phyloP scores from a whole-genome alignment of 2,113 vertebrate species.

The Cariama cristata region DNA sequence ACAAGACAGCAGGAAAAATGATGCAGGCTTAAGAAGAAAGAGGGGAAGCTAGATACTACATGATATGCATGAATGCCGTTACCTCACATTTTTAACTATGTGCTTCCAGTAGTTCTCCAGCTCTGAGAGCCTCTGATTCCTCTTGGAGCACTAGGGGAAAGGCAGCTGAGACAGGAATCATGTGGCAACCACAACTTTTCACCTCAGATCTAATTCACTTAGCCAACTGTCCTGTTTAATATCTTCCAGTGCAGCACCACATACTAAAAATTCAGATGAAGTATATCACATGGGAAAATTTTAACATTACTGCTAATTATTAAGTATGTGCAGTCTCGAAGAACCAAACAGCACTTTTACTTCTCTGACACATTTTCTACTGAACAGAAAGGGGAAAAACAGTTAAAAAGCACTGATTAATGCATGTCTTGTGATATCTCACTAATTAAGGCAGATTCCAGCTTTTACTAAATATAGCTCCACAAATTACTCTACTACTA shows the following conservation, averaged over 20 bases:
- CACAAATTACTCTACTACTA: background rate
- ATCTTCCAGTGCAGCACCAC: background rate
- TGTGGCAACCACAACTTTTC: background rate
- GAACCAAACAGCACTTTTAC: background rate
- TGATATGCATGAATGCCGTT: background rate
- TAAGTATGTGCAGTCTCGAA: background rate
- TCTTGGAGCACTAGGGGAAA: background rate
- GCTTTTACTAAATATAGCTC: background rate
- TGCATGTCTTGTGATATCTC: background rate
- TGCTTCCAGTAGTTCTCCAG: background rate
- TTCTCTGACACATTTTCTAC: background rate
- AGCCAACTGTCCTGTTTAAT: background rate
- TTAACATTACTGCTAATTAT: background rate
- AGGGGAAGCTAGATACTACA: background rate
- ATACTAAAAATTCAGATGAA: background rate
- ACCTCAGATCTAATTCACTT: background rate
- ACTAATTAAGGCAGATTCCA: conserved; percentile 2
- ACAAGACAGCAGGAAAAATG: background rate
- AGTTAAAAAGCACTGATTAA: background rate
- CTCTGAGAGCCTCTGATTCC: background rate
- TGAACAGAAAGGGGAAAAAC: background rate
- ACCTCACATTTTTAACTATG: background rate
- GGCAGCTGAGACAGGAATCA: background rate
- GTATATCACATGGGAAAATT: background rate
- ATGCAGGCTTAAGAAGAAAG: background rate